These are phyloP conservation scores for Lagorchestes hirsutus DNA, from an alignment of 2,797 vertebrate genomes.

Conservation along the genomic window DNA sequence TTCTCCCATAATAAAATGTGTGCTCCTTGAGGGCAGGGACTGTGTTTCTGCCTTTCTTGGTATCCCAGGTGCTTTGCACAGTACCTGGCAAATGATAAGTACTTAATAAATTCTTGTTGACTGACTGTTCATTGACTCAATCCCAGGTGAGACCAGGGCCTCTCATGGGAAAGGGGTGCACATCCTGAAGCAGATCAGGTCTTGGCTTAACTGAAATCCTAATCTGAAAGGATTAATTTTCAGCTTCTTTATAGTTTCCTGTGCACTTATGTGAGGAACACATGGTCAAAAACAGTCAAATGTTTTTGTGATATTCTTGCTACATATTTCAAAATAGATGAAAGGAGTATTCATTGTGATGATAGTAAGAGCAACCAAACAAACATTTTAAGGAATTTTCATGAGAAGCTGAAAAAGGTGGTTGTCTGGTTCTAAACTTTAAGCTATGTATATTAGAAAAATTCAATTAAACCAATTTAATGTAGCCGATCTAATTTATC, in stretches of 20 bases:
- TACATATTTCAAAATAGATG: conserved; percentile 16
- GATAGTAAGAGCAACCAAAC: neutral
- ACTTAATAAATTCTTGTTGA: neutral
- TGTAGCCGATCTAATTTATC: neutral
- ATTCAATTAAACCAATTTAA: neutral
- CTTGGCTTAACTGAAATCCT: neutral
- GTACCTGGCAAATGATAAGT: neutral
- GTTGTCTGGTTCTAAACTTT: neutral
- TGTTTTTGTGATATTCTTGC: neutral
- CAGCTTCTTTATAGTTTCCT: conserved; percentile 14
- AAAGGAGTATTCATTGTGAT: neutral
- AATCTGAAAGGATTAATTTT: conserved; percentile 25
- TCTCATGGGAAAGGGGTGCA: neutral
- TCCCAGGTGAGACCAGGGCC: neutral
- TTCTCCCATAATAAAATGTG: neutral
- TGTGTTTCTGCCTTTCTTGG: neutral
- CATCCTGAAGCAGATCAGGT: neutral
- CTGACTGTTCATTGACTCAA: neutral
- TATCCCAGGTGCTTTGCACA: neutral
- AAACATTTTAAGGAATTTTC: neutral
- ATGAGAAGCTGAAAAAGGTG: neutral
- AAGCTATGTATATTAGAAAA: neutral
- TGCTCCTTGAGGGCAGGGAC: neutral
- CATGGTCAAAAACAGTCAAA: conserved; percentile 18
- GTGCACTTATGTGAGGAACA: conserved; percentile 4